These are phyloP conservation scores for Hermaeophaga mercurialis DNA, from an alignment of 2,888 invertebrate genomes.

Conservation along the genomic window DNA sequence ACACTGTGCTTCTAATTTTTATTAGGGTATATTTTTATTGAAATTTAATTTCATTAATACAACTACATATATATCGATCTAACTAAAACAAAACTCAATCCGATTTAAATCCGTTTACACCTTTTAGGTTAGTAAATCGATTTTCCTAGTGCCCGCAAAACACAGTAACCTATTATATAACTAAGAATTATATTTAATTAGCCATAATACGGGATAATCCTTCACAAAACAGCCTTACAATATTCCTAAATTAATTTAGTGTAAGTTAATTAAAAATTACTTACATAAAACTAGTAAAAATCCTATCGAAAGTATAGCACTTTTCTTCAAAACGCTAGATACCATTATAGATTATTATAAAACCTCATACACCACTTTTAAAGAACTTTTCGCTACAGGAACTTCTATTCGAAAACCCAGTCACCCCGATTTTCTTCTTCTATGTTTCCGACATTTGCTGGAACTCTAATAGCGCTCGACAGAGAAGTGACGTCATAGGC, in stretches of 20 bases:
- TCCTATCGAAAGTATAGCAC: slow-evolving; percentile 14
- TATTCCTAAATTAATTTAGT: not conserved
- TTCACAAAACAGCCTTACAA: not conserved
- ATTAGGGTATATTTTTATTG: too few relatives aligned
- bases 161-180: slow-evolving; percentile 2
- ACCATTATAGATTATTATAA: slow-evolving; percentile 5
- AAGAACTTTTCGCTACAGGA: not conserved
- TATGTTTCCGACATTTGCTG: slow-evolving; percentile 13
- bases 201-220: not conserved
- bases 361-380: not conserved
- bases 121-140: slow-evolving; percentile 2
- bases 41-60: too few relatives aligned
- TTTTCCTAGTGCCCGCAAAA: slow-evolving; percentile 2
- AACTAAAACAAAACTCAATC: not conserved
- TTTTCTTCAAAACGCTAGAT: slow-evolving; percentile 4
- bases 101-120: not conserved
- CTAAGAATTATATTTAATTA: not conserved
- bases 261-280: not conserved
- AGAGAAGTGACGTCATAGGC: slow-evolving; percentile 23
- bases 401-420: not conserved
- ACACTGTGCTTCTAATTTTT: too few relatives aligned
- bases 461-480: not conserved
- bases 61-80: too few relatives aligned
- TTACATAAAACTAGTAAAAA: slow-evolving; percentile 22
- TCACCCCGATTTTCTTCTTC: not conserved